Conservation (phyloP, 2,797 vertebrate species). For the Eulemur rubriventer region DNA sequence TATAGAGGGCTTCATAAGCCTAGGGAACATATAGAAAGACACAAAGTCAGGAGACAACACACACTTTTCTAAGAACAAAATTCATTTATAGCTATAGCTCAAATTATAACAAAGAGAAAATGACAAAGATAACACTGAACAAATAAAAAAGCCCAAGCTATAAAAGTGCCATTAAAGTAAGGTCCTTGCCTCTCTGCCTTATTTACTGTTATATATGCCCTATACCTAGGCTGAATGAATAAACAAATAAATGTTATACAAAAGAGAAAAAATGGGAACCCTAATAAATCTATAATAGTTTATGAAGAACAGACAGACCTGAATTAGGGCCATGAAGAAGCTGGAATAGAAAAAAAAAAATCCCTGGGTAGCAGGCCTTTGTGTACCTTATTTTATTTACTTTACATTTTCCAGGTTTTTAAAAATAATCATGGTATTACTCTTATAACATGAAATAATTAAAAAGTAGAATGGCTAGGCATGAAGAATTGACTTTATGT, state of each 20-base stretch:
- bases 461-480: not conserved
- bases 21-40: not conserved
- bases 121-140: not conserved
- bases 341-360: not conserved
- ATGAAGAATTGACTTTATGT: not conserved
- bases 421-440: not conserved
- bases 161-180: not conserved
- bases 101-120: not conserved
- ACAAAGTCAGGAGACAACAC: not conserved
- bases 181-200: not conserved
- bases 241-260: not conserved
- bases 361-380: not conserved
- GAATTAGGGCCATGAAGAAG: not conserved
- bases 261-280: not conserved
- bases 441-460: not conserved
- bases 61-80: not conserved
- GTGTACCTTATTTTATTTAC: not conserved
- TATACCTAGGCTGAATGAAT: not conserved
- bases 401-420: not conserved
- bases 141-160: not conserved
- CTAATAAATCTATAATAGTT: not conserved
- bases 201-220: not conserved
- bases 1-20: not conserved
- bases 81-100: not conserved
- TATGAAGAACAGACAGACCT: not conserved